These are phyloP conservation scores for Telenomus remus DNA, from an alignment of 1,140 invertebrate species.

Conservation along the genomic window DNA sequence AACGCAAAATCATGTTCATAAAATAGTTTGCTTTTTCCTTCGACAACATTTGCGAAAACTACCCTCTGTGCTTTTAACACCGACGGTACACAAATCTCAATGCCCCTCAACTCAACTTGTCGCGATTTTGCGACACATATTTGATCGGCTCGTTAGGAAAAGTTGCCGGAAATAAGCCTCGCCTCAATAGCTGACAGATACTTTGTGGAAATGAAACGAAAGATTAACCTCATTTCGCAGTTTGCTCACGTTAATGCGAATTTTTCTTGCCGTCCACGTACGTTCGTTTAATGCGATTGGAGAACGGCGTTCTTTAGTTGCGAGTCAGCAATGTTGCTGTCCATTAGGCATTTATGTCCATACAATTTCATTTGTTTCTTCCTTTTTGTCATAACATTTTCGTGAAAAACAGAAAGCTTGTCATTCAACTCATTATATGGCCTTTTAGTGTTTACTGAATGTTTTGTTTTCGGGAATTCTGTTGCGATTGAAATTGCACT, in stretches of 20 bases:
- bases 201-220: conserved; percentile 47
- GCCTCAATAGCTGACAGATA: conserved; percentile 15
- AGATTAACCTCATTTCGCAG: conserved; percentile 58
- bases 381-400: conserved; percentile 17
- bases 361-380: conserved; percentile 34
- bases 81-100: no score
- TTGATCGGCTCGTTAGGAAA: no score
- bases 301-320: conserved; percentile 45
- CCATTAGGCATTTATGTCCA: conserved; percentile 59
- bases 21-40: no score
- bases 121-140: no score
- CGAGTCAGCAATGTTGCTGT: conserved; percentile 39
- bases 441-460: no score
- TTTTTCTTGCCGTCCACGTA: conserved; percentile 60
- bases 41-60: no score
- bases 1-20: no score
- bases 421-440: no score
- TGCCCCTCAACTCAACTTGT: no score
- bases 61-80: no score
- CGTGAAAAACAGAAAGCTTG: conserved; percentile 29
- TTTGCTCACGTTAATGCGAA: conserved; percentile 57
- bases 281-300: conserved; percentile 53
- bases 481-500: conserved; percentile 1
- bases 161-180: conserved; percentile 28
- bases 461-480: no score